Evolutionary conservation across 2,888 invertebrate species (phyloP), one percentile per base, ranked within the genome.

Genomic region (Brachylomia viminalis): DNA sequence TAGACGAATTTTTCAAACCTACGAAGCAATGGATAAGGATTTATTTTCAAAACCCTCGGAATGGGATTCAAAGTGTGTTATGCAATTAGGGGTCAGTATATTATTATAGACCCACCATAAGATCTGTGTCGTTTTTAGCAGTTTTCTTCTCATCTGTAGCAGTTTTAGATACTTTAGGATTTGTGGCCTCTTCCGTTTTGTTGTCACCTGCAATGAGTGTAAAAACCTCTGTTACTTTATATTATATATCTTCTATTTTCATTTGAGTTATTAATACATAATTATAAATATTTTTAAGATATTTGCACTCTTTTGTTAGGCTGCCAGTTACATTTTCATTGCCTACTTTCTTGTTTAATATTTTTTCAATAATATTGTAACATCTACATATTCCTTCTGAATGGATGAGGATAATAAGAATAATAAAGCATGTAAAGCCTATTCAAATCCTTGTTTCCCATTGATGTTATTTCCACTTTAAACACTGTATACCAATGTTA

Each of bases 121-220:
- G 97, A 92, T 98, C 98, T 1, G 97, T 97, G 67, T 97, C 97
- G 74, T 97, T 97, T 87, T 97, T 97, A 20, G 94, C 96, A 54
- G 95, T 93, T 87, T 97, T 97, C 87, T 97, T 97, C 56, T 97
- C 97, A 79, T 97, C 95, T 62, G 92, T 88, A 2, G 92, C 84
- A 77, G 93, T 90, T 88, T 97, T 97, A 0, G 95, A 89, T n/a
- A 95, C 89, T 91, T 97, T 97, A 3, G 94, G 91, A 75, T 94
- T 90, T 79, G 93, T 62, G 62, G 90, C 89, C 68, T 96, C 96
- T 76, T 94, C 95, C n/a, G 83, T 86, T 13, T 92, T 91, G 78
- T 87, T 95, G 81, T 94, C 95, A 83, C 95, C 95, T 95, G 70
- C 17, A 72, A 76, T 11, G 1, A 17, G n/a, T 68, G 30, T 17